Conservation (phyloP, 1,140 invertebrate species). For the Rhagoletis pomonella region DNA sequence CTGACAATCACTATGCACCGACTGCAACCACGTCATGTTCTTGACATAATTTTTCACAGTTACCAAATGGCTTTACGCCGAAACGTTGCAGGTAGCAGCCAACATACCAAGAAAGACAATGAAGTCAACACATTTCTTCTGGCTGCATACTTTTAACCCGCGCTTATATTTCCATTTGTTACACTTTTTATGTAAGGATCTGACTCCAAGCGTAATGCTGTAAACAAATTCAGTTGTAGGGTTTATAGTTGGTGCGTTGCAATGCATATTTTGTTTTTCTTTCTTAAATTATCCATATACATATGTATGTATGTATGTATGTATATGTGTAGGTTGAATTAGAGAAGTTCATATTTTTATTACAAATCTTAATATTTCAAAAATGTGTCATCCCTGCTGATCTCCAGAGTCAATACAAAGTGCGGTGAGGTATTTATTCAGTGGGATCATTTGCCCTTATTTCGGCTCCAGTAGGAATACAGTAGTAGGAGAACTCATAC, state of each 20-base stretch:
- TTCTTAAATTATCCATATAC: no score
- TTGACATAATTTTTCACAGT: conserved; percentile 50
- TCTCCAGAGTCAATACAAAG: no score
- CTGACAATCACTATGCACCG: background rate
- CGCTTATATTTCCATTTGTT: conserved; percentile 2
- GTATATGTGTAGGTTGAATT: no score
- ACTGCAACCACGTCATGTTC: conserved; percentile 21
- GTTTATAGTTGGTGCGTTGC: conserved; percentile 17
- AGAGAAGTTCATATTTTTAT: no score
- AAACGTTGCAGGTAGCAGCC: background rate
- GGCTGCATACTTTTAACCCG: background rate
- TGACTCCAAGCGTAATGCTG: conserved; percentile 8
- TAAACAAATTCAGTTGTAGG: conserved; percentile 1
- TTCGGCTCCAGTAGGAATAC: no score
- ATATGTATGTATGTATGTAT: background rate
- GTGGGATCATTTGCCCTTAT: no score
- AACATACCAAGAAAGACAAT: background rate
- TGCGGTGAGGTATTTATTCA: no score
- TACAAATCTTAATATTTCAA: no score
- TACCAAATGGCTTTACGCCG: conserved; percentile 30
- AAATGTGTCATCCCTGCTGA: no score
- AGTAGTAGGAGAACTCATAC: no score
- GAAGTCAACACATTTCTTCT: background rate
- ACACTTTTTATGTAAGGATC: conserved; percentile 5
- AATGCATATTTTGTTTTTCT: background rate